Percentiles rank a stretch among this genome's conserved stretches.
Evolutionary conservation across 2,888 invertebrate species (phyloP).

Genomic region (Sinelater perroti): DNA sequence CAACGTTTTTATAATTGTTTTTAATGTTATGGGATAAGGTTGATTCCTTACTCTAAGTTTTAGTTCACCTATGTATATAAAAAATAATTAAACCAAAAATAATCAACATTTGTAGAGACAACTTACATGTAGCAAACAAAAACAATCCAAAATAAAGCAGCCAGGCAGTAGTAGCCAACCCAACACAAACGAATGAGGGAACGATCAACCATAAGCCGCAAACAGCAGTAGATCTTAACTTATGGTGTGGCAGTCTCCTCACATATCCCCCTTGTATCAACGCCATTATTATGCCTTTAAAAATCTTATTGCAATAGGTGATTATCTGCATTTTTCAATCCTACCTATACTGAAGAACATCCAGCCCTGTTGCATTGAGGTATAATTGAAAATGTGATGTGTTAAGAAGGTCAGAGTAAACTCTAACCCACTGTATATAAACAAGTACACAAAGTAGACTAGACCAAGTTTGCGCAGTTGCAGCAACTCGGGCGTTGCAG

Average conservation of each 20-base stretch:
- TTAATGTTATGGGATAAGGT: too few relatives aligned
- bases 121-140: conserved; percentile 90
- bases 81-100: neutral
- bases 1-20: too few relatives aligned
- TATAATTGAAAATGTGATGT: conserved; percentile 89
- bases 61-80: too few relatives aligned
- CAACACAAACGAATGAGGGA: conserved; percentile 86
- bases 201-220: conserved; percentile 84
- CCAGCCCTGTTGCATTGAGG: conserved; percentile 96
- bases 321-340: conserved; percentile 29
- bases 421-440: conserved; percentile 95
- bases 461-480: conserved; percentile 75
- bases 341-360: conserved; percentile 94
- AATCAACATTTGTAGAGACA: conserved; percentile 14
- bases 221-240: conserved; percentile 76
- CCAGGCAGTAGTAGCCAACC: conserved; percentile 69
- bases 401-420: conserved; percentile 97
- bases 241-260: conserved; percentile 76
- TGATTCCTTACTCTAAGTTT: too few relatives aligned
- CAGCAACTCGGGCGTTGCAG: conserved; percentile 68
- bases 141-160: conserved; percentile 84
- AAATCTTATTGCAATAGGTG: neutral
- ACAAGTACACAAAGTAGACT: conserved; percentile 90
- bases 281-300: conserved; percentile 83
- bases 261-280: conserved; percentile 89